Evolutionary conservation across 2,113 vertebrate species (phyloP).

Genomic region (Acanthochromis polyacanthus): DNA sequence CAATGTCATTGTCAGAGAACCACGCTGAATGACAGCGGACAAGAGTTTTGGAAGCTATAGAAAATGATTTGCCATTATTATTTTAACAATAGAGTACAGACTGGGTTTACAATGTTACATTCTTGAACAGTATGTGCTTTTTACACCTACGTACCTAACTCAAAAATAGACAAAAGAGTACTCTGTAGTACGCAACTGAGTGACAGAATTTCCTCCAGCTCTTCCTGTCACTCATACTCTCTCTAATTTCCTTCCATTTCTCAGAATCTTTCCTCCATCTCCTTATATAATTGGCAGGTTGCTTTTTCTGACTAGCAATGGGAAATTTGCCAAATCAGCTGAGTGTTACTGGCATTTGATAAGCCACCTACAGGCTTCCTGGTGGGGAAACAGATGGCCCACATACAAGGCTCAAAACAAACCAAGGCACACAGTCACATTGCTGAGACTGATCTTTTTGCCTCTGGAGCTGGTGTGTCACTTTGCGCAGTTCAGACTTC

Average conservation of each 20-base stretch:
- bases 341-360: conserved; percentile 44
- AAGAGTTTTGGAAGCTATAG: background rate
- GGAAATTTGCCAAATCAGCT: conserved; percentile 31
- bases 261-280: background rate
- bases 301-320: background rate
- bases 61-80: background rate
- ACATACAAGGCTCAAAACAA: conserved; percentile 55
- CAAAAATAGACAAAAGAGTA: background rate
- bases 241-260: background rate
- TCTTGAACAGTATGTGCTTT: background rate
- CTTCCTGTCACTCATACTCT: background rate
- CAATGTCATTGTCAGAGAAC: background rate
- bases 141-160: background rate
- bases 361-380: conserved; percentile 33
- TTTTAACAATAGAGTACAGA: conserved; percentile 2
- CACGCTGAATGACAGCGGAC: background rate
- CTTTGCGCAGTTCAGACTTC: conserved; percentile 28
- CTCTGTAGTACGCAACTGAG: background rate
- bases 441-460: conserved; percentile 14
- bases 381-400: conserved; percentile 43
- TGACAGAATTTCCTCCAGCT: conserved; percentile 5
- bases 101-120: background rate
- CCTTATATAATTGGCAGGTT: background rate
- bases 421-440: background rate
- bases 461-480: conserved; percentile 22